Evolutionary conservation across 2,113 vertebrate genomes (phyloP), one percentile per base, ranked within the genome.

Genomic region (Nannobrachium achirus): DNA sequence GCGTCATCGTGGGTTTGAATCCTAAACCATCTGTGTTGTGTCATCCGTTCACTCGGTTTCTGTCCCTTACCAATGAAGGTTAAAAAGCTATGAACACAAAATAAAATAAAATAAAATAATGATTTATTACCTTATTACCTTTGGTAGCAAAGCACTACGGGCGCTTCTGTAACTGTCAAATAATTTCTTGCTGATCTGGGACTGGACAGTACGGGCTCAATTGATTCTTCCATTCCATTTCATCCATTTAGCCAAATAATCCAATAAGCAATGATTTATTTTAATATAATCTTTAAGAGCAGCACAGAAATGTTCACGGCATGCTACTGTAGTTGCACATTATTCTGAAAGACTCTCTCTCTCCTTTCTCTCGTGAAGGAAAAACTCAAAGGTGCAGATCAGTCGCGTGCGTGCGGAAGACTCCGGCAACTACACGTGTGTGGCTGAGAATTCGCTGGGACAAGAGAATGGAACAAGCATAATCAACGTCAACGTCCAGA

Each of bases 371-470:
- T 18, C 0, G 57, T 71, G 20, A 93, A 99, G 97, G 93, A 98
- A 95, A 94, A 98, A 96, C 93, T 98, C 97, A 73, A 95, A 96
- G 89, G 94, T 99, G 82, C 97, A 97, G 91, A 97, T 99, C 92
- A 96, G 93, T 90, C 96, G 93, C 76, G 94, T 97, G 86, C 96
- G 95, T 80, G 85, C 93, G 75, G 95, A 97, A 82, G 96, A 99
- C 58, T 95, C 96, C 68, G 97, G 97, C 66, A 97, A 98, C 89
- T 99, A 99, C 84, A 95, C 94, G 59, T 99, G 97, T 14, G 94
- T 98, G 93, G 97, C 93, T 0, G 95, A 98, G 92, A 99, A 99
- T 90, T 86, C 94, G 75, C 85, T 97, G 78, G 97, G 97, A 81
- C 96, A 94, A 84, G 96, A 96, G 90, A 93, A 93, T 10, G 87